Percentiles rank a stretch among this genome's conserved stretches.
These are phyloP conservation scores for Poecile montanus DNA, from an alignment of 2,797 vertebrate species.

Conservation along the genomic window DNA sequence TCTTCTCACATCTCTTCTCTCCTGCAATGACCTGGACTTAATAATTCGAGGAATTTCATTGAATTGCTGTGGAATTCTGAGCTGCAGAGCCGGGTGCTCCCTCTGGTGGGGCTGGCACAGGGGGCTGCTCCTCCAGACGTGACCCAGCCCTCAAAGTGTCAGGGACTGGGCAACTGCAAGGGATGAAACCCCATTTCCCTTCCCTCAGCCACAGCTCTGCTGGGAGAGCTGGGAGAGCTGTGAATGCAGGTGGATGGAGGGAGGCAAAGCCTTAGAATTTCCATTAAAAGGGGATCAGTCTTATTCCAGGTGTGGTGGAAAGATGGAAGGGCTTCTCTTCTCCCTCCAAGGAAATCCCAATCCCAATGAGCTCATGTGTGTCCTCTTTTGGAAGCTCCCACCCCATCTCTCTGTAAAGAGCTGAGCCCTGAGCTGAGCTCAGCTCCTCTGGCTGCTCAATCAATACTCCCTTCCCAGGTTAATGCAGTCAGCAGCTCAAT, in stretches of 20 bases:
- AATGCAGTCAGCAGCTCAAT: conserved; percentile 34
- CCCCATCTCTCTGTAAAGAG: fast-evolving
- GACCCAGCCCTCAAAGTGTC: neutral
- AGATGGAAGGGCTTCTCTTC: neutral
- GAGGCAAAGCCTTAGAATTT: neutral
- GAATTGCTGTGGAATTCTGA: neutral
- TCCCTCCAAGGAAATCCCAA: neutral
- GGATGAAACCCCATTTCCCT: neutral
- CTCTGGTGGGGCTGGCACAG: neutral
- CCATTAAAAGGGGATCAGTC: neutral
- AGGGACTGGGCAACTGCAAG: neutral
- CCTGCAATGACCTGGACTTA: neutral
- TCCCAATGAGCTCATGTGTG: neutral
- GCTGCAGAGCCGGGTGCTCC: neutral
- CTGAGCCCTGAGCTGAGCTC: neutral
- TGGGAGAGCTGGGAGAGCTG: neutral
- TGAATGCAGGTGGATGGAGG: neutral
- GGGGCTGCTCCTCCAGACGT: neutral
- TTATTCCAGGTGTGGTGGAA: neutral
- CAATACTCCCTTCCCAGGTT: neutral
- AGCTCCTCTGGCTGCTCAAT: neutral
- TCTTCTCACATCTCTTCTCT: neutral
- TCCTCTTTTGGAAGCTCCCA: neutral
- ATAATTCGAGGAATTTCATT: neutral
- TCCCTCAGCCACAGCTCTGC: neutral